Evolutionary conservation across 2,797 vertebrate species (phyloP), one percentile per base, ranked within the genome.

Genomic region (Sebastes glaucus): DNA sequence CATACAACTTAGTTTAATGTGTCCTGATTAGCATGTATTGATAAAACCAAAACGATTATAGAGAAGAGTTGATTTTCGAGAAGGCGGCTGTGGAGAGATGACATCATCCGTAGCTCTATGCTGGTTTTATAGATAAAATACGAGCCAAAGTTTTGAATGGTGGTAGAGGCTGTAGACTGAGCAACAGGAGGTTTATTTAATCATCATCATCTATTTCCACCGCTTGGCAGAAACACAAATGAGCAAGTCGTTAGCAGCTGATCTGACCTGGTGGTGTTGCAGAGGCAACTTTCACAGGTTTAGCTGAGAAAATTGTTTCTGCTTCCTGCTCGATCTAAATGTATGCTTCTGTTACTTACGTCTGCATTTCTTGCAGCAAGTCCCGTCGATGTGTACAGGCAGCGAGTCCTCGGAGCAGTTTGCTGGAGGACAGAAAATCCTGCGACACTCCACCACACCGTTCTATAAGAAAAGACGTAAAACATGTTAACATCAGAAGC

Each of bases 311-410:
- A 2, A 13, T 27, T 32, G 16, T 2, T 6, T 52, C n/a, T 14
- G 4, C 25, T 18, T 49, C 10, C 22, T 11, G 25, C 46, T 66
- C 7, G 22, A 55, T 53, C n/a, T 16, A 18, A 32, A 65, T 28
- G 3, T 7, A 25, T 5, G 30, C 18, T 10, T 16, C 22, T 18
- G 23, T 38, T 74, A 97, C 98, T 97, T 86, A 99, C 98, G 97
- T 92, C 95, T 94, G 92, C 98, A 99, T 55, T 96, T 95, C 91
- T 97, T 98, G 90, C 98, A 99, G 93, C 98, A 99, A 56, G 96
- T 96, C 23, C 94, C 95, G 0, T 95, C 89, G 2, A 97, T 79
- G 0, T 97, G 97, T 16, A 98, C 96, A 0, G 98, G 97, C 11
- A 98, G 95, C 4, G 94, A 93, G 71, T 97, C 97, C 0, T 96